Conservation (phyloP, 2,797 vertebrate species). For the Mionectes olivaceus region DNA sequence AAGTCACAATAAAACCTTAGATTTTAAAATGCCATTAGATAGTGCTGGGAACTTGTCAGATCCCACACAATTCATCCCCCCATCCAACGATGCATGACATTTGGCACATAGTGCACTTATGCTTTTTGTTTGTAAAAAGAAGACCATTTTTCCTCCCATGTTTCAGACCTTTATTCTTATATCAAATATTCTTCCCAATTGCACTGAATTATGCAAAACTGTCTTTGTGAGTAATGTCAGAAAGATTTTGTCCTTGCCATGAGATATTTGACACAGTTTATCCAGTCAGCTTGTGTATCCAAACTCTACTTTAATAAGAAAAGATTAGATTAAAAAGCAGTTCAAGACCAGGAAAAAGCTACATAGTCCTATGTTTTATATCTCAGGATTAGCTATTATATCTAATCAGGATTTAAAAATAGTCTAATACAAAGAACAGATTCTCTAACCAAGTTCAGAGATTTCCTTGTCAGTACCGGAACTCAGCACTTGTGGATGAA, state of each 20-base stretch:
- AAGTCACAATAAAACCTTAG: slow-evolving; percentile 35
- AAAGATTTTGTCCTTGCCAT: background rate
- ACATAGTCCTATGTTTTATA: background rate
- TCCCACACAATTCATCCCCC: slow-evolving; percentile 35
- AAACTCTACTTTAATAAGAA: background rate
- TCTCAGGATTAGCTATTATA: background rate
- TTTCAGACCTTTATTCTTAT: slow-evolving; percentile 25
- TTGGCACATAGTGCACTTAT: background rate
- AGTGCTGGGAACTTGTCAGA: slow-evolving; percentile 37
- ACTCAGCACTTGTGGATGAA: background rate
- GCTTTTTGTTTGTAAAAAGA: slow-evolving; percentile 33
- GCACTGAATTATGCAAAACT: slow-evolving; percentile 5
- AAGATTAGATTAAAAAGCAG: background rate
- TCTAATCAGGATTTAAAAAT: background rate
- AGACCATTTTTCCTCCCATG: background rate
- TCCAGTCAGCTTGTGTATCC: background rate
- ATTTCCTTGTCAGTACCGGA: background rate
- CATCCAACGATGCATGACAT: background rate
- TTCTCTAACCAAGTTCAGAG: background rate
- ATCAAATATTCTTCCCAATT: background rate
- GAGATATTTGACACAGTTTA: background rate
- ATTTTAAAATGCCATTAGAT: slow-evolving; percentile 25
- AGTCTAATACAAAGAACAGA: background rate
- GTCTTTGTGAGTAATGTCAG: background rate
- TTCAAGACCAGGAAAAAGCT: background rate